Percentiles rank a stretch among this genome's conserved stretches.
Evolutionary conservation across 2,888 invertebrate genomes (phyloP).

Genomic region (Ischnura elegans): DNA sequence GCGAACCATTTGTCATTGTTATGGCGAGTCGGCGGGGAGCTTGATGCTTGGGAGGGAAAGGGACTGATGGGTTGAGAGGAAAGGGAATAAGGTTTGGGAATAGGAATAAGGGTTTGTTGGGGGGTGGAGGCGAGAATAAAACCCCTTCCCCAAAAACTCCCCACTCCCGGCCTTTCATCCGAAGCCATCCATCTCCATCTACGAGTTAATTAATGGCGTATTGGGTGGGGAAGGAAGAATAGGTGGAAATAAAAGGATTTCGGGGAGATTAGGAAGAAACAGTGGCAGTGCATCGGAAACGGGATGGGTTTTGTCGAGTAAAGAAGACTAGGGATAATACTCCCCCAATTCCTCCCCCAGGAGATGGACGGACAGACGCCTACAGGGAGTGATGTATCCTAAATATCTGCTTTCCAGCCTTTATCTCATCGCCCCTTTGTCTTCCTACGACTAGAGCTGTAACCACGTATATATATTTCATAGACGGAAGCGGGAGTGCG

Average conservation of each 20-base stretch:
- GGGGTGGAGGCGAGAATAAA: too few species aligned
- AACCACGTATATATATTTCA: neutral
- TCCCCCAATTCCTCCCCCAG: too few species aligned
- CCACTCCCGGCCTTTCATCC: neutral
- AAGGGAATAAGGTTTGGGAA: neutral
- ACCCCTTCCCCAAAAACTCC: neutral
- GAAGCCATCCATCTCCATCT: constrained; percentile 23
- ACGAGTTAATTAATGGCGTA: constrained; percentile 61
- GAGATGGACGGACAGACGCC: neutral
- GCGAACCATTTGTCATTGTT: constrained; percentile 66
- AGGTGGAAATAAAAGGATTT: neutral
- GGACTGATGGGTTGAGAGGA: neutral
- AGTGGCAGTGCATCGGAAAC: neutral
- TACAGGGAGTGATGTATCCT: neutral
- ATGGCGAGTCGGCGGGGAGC: constrained; percentile 34
- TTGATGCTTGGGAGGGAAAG: neutral
- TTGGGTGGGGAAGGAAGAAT: neutral
- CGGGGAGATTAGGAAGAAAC: constrained; percentile 45
- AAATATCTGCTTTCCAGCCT: neutral
- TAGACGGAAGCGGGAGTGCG: neutral
- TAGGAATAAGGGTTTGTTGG: too few species aligned
- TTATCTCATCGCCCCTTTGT: neutral
- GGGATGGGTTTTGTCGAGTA: neutral
- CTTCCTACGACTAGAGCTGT: too few species aligned
- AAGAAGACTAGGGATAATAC: too few species aligned